phyloP scores from a whole-genome alignment of 2,113 vertebrate species.

The Cololabis saira region DNA sequence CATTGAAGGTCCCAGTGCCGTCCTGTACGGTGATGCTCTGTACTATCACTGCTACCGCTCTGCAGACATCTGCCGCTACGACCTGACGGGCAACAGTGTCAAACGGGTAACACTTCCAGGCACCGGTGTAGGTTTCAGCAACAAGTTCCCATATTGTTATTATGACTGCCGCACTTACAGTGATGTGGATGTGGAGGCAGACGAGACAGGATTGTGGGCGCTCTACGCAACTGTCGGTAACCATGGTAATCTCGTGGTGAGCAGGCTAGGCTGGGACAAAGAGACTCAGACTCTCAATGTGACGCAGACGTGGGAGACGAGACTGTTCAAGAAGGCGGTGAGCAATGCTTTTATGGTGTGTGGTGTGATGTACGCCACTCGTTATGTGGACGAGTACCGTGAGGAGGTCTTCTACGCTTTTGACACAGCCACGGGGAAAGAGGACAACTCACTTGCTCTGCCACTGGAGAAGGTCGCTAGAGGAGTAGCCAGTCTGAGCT shows the following conservation, averaged over 20 bases:
- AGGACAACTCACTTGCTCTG: constrained; percentile 68
- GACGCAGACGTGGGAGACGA: constrained; percentile 87
- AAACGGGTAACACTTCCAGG: constrained; percentile 70
- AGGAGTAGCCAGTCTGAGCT: constrained; percentile 75
- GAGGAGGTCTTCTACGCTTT: constrained; percentile 94
- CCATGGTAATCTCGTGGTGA: constrained; percentile 77
- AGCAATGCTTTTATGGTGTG: constrained; percentile 91
- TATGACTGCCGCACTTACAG: constrained; percentile 73
- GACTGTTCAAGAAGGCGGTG: constrained; percentile 80
- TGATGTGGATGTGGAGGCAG: constrained; percentile 83
- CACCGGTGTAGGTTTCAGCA: constrained; percentile 77
- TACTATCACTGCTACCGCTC: constrained; percentile 81
- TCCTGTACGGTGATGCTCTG: constrained; percentile 82
- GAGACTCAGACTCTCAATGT: constrained; percentile 44
- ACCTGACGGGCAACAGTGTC: constrained; percentile 36
- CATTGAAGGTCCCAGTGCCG: constrained; percentile 83
- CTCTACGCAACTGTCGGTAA: constrained; percentile 75
- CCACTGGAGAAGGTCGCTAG: constrained; percentile 70
- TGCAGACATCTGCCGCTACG: constrained; percentile 62
- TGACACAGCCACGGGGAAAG: constrained; percentile 82
- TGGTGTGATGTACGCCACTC: constrained; percentile 89
- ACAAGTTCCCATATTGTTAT: constrained; percentile 90
- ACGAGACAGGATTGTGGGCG: constrained; percentile 79
- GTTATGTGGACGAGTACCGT: constrained; percentile 53
- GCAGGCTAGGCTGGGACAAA: constrained; percentile 55